phyloP scores from a whole-genome alignment of 2,888 invertebrate species.

The Dryococelus australis region DNA sequence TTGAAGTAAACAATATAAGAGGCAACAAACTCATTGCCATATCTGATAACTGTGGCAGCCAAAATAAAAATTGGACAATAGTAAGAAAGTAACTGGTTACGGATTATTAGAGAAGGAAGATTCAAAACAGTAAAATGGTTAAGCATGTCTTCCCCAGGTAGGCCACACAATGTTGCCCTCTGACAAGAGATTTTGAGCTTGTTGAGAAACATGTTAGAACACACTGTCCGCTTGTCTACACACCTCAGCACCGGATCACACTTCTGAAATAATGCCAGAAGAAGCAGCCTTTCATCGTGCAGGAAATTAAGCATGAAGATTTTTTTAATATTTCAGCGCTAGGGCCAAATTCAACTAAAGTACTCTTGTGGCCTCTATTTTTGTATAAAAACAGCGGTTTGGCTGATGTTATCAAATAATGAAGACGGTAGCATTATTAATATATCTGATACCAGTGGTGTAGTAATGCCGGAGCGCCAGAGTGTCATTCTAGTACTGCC shows the following conservation, averaged over 20 bases:
- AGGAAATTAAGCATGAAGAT: too few species aligned
- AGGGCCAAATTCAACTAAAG: too few species aligned
- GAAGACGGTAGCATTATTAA: not conserved
- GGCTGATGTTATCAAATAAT: not conserved
- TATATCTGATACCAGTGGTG: too few species aligned
- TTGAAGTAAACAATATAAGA: slow-evolving; percentile 27
- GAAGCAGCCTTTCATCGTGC: not conserved
- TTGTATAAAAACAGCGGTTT: not conserved
- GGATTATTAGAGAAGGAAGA: not conserved
- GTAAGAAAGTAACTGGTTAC: not conserved
- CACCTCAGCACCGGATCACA: not conserved
- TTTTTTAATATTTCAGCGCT: too few species aligned
- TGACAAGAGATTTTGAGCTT: not conserved
- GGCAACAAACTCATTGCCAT: slow-evolving; percentile 31
- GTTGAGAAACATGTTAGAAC: not conserved
- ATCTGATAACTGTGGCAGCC: slow-evolving; percentile 29
- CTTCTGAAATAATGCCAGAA: not conserved
- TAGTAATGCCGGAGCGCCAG: too few species aligned
- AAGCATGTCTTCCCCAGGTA: not conserved
- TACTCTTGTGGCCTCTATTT: not conserved
- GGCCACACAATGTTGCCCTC: not conserved
- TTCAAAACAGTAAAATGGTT: too few species aligned
- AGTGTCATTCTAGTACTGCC: too few species aligned
- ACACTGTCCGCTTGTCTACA: not conserved
- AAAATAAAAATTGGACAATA: not conserved